Evolutionary conservation across 2,888 invertebrate species (phyloP), one percentile per base, ranked within the genome.

Genomic region (Ophioninae sp.): DNA sequence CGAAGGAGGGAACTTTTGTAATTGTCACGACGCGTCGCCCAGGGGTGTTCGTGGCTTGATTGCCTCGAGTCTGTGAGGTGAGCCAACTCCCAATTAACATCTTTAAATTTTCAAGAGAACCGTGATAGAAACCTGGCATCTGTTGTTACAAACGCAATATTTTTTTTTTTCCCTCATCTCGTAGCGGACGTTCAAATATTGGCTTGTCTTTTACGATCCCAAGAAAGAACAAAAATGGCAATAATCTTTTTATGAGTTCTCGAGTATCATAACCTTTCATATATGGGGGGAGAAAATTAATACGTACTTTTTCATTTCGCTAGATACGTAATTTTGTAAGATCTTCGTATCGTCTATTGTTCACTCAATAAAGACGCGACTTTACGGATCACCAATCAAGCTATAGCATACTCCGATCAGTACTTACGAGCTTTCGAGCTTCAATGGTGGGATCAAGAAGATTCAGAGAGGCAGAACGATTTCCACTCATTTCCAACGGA

Each of bases 381-480:
- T 78, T 83, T 77, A 77, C 81, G 50, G 64, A 59, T 13, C 70
- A 50, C 59, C 74, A 80, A 83, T 83, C 76, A 74, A 80, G 68
- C 20, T 10, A 69, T 37, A 6, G 39, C 8, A 59, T 65, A 41
- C 67, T 81, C 81, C 72, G 78, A 79, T 81, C 61, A 81, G 67
- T 77, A 84, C 84, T 84, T 79, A 84, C 84, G 78, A 84, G 78
- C 75, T 84, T 81, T 21, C 81, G 81, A 70, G 79, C 81, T 67
- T 79, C 61, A 81, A 81, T 84, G 30, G 81, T 72, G 56, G 84
- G 81, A 81, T 84, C 84, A 61, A 79, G 44, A 23, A 59, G 44
- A 70, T 50, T 68, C 57, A 69, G 7, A 39, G 70, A 61, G 69
- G 74, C 65, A 17, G 50, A 59, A n/a, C 37, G 64, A 56, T 81